These are phyloP conservation scores for Sebastes minor DNA, from an alignment of 2,797 vertebrate species.

Conservation along the genomic window DNA sequence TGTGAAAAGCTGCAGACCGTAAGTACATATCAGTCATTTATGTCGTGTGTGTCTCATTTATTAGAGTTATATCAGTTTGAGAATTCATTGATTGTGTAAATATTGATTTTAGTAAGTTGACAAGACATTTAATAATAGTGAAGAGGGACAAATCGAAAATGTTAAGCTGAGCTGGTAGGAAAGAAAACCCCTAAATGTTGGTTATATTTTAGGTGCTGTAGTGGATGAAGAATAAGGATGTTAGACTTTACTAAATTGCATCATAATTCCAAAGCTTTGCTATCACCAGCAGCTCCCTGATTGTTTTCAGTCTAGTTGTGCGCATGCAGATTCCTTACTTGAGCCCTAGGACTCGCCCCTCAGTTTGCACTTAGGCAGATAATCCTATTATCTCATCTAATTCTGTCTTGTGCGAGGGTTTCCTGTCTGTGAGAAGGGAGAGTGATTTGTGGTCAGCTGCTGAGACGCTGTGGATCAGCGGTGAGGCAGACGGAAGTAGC, in stretches of 20 bases:
- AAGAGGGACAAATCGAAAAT: neutral
- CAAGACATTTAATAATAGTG: neutral
- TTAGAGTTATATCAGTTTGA: neutral
- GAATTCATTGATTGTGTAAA: neutral
- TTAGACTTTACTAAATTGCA: neutral
- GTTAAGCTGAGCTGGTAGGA: neutral
- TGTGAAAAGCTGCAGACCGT: slow-evolving; percentile 97
- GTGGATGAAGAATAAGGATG: neutral
- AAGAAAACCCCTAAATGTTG: neutral
- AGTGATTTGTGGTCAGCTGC: slow-evolving; percentile 63
- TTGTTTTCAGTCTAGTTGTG: slow-evolving; percentile 16
- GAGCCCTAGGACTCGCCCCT: slow-evolving; percentile 42
- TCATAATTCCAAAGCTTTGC: neutral
- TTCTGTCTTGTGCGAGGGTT: slow-evolving; percentile 75
- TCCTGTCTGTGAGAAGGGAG: slow-evolving; percentile 65
- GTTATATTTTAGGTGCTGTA: neutral
- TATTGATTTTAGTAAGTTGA: neutral
- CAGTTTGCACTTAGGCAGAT: slow-evolving; percentile 69
- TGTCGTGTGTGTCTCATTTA: neutral
- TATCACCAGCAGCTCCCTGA: slow-evolving; percentile 6
- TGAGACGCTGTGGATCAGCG: slow-evolving; percentile 33
- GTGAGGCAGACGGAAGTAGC: neutral
- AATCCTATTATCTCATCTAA: slow-evolving; percentile 84
- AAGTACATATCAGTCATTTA: slow-evolving; percentile 77
- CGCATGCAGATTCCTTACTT: slow-evolving; percentile 33